Percentiles rank a stretch among this genome's conserved stretches.
Evolutionary conservation across 2,888 invertebrate species (phyloP).

Genomic region (Acronicta aceris): DNA sequence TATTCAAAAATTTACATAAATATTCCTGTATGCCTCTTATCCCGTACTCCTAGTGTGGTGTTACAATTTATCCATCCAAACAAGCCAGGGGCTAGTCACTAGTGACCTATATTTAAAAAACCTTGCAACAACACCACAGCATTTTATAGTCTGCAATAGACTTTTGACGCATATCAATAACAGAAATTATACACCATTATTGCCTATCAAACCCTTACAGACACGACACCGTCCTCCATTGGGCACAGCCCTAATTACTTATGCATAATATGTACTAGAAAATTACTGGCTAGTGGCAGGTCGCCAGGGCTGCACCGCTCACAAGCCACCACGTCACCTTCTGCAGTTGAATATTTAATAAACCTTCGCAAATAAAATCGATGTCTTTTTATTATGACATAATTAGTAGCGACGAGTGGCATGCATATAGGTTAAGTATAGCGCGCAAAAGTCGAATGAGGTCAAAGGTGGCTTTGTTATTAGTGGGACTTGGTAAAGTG

Average conservation of each 20-base stretch:
- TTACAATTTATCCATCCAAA: too few relatives aligned
- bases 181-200: slow-evolving; percentile 1
- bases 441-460: slow-evolving; percentile 1
- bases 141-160: background rate
- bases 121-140: background rate
- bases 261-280: slow-evolving; percentile 17
- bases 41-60: too few relatives aligned
- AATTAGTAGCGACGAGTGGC: slow-evolving; percentile 18
- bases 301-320: slow-evolving; percentile 3
- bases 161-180: background rate
- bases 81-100: background rate
- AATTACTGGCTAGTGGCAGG: slow-evolving; percentile 12
- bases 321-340: slow-evolving; percentile 28
- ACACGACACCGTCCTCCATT: background rate
- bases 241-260: slow-evolving; percentile 17
- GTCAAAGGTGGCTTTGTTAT: slow-evolving; percentile 25
- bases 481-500: background rate
- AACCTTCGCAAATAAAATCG: slow-evolving; percentile 41
- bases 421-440: slow-evolving; percentile 35
- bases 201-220: background rate
- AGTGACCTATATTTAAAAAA: background rate
- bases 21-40: too few relatives aligned
- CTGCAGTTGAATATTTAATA: slow-evolving; percentile 22
- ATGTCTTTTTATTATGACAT: slow-evolving; percentile 19
- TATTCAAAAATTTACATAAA: too few relatives aligned